Evolutionary conservation across 2,888 invertebrate species (phyloP).

Genomic region (Palloptera scutellata): DNA sequence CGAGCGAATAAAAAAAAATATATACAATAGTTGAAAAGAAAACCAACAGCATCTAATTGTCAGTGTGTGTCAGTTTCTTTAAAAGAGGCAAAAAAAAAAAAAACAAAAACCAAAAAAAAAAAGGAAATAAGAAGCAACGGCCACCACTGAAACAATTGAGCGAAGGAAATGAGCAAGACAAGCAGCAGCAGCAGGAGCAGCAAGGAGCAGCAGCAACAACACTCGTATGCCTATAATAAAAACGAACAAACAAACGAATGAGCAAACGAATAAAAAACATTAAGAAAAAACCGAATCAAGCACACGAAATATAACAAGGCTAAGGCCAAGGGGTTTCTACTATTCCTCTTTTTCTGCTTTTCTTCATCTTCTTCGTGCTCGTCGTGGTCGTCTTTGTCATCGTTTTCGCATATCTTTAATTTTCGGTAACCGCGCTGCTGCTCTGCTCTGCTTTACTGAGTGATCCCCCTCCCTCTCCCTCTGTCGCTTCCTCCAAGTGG

Average conservation of each 20-base stretch:
- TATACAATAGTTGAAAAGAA: conserved; percentile 7
- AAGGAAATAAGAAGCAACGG: conserved; percentile 12
- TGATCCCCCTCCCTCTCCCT: conserved; percentile 39
- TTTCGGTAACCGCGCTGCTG: conserved; percentile 38
- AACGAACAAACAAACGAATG: conserved; percentile 12
- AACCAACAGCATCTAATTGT: neutral
- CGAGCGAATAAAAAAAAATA: no score
- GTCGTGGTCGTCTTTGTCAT: conserved; percentile 22
- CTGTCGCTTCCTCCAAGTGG: conserved; percentile 19
- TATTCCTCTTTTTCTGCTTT: conserved; percentile 21
- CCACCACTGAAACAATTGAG: neutral
- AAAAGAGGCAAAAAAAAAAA: conserved; percentile 26
- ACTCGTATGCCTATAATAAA: conserved; percentile 15
- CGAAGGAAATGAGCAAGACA: neutral
- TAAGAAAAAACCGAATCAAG: conserved; percentile 6
- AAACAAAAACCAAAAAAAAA: conserved; percentile 23
- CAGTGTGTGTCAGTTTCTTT: conserved; percentile 27
- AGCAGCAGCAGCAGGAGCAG: neutral
- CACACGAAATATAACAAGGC: conserved; percentile 29
- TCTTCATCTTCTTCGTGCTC: conserved; percentile 38
- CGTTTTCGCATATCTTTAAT: conserved; percentile 32
- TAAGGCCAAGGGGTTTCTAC: conserved; percentile 34
- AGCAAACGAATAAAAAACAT: conserved; percentile 11
- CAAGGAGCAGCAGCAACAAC: conserved; percentile 11
- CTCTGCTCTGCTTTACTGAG: conserved; percentile 23